phyloP scores from a whole-genome alignment of 1,140 invertebrate species.

The Halesus radiatus region DNA sequence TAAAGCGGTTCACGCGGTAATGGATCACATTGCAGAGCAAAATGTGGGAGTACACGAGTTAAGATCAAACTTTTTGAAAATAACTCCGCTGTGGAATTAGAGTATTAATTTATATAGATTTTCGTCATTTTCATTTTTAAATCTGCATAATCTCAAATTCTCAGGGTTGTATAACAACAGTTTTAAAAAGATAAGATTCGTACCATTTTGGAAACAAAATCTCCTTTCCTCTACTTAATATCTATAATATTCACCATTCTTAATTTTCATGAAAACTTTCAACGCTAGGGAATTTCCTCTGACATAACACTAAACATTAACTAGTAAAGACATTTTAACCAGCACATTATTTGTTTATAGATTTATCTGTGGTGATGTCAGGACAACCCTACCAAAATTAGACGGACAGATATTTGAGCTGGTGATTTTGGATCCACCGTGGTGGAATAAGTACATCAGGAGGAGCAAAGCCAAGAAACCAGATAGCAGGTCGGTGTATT shows the following conservation, averaged over 20 bases:
- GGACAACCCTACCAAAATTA: slow-evolving; percentile 61
- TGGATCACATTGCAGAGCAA: no score
- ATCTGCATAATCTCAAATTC: neutral
- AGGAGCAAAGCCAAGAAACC: slow-evolving; percentile 78
- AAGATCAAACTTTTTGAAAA: no score
- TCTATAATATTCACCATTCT: neutral
- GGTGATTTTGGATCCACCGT: slow-evolving; percentile 91
- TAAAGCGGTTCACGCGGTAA: no score
- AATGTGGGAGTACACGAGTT: no score
- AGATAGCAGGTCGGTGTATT: slow-evolving; percentile 64
- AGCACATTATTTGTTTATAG: slow-evolving; percentile 57
- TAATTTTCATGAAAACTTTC: neutral
- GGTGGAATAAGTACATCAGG: slow-evolving; percentile 93
- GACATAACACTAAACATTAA: neutral
- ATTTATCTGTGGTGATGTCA: slow-evolving; percentile 64
- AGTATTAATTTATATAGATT: no score
- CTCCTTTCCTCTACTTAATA: neutral
- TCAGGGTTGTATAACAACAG: neutral
- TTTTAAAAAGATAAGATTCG: neutral
- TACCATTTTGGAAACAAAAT: neutral
- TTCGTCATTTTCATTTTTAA: no score
- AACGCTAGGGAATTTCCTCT: neutral
- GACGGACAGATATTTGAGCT: slow-evolving; percentile 77
- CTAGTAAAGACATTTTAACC: neutral
- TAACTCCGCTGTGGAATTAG: no score